Percentiles rank a stretch among this genome's conserved stretches.
Conservation (phyloP, 2,797 vertebrate species). For the Schizothorax lantsangensis region DNA sequence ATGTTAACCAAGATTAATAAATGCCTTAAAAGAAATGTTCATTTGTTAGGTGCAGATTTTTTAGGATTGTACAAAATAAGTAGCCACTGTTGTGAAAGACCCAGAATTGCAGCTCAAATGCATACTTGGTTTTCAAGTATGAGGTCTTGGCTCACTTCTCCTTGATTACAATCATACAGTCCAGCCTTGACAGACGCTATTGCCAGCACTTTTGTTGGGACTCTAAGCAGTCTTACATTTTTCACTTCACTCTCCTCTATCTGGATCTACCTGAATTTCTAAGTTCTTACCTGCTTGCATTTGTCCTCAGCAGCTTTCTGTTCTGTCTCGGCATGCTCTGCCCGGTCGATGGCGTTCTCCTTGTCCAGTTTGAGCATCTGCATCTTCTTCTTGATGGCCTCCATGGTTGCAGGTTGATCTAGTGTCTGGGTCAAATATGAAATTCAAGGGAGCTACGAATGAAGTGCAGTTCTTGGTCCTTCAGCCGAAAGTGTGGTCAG, state of each 20-base stretch:
- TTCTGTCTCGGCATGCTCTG: slow-evolving; percentile 92
- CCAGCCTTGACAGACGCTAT: background rate
- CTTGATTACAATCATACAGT: background rate
- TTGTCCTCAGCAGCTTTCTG: slow-evolving; percentile 93
- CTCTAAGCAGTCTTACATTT: background rate
- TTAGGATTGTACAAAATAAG: slow-evolving; percentile 12
- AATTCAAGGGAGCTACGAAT: background rate
- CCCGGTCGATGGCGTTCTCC: slow-evolving; percentile 93
- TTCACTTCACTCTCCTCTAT: background rate
- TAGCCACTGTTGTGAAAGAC: background rate
- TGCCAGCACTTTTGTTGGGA: background rate
- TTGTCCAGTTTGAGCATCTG: slow-evolving; percentile 97
- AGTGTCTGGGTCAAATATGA: background rate
- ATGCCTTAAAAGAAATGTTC: background rate
- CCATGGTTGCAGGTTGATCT: slow-evolving; percentile 79
- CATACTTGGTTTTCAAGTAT: slow-evolving; percentile 26
- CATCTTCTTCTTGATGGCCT: slow-evolving; percentile 99
- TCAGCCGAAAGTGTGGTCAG: slow-evolving; percentile 7
- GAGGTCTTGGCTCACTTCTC: background rate
- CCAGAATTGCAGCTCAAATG: slow-evolving; percentile 26
- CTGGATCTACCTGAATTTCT: background rate
- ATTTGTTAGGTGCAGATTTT: background rate
- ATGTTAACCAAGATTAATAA: background rate
- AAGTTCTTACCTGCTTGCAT: slow-evolving; percentile 85
- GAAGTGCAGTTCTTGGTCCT: slow-evolving; percentile 29